Percentiles rank a stretch among this genome's conserved stretches.
Evolutionary conservation across 2,113 vertebrate genomes (phyloP).

Genomic region (Pachypanchax playfairii): DNA sequence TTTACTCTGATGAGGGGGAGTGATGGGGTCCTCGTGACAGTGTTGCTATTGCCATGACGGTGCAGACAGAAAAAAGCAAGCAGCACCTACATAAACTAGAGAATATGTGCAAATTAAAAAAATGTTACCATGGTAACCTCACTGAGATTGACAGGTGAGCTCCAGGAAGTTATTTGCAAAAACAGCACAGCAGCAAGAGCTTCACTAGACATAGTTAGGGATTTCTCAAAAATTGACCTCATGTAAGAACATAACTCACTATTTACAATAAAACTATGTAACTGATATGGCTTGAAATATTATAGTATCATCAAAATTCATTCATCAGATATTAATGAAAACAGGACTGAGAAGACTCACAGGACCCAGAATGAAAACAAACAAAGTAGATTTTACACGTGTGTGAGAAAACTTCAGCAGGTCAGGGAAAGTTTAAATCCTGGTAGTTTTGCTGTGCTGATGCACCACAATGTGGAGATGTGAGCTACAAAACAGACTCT

Average conservation of each 20-base stretch:
- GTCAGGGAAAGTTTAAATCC: too few relatives aligned
- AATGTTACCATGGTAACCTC: not conserved
- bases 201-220: not conserved
- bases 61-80: not conserved
- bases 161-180: not conserved
- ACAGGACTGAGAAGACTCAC: too few relatives aligned
- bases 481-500: too few relatives aligned
- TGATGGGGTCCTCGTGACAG: not conserved
- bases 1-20: too few relatives aligned
- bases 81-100: not conserved
- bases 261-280: not conserved
- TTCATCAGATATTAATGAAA: too few relatives aligned
- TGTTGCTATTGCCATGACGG: not conserved
- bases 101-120: not conserved
- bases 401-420: too few relatives aligned
- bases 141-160: slow-evolving; percentile 11
- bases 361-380: too few relatives aligned
- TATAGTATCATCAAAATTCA: too few relatives aligned
- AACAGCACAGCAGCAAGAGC: not conserved
- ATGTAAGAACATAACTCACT: not conserved
- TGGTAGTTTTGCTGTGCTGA: too few relatives aligned
- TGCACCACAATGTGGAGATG: too few relatives aligned
- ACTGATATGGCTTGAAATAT: not conserved
- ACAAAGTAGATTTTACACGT: too few relatives aligned
- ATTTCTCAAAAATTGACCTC: not conserved